Conservation (phyloP, 1,140 invertebrate species). For the Cyclina sinensis region DNA sequence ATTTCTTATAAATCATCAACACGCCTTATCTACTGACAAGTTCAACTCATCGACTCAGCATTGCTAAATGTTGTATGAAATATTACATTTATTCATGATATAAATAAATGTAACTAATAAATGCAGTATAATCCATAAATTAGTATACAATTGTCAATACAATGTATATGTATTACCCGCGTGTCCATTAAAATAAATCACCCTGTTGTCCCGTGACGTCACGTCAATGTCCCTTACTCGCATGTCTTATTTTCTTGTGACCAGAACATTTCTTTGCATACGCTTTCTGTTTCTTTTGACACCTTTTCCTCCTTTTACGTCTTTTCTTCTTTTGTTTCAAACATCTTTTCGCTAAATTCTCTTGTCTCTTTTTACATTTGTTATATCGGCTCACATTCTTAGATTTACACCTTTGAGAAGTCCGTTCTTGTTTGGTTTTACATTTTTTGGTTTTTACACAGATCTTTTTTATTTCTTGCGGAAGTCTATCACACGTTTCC, state of each 20-base stretch:
- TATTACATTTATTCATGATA: too few relatives aligned
- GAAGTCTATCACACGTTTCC: constrained; percentile 41
- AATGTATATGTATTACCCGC: constrained; percentile 39
- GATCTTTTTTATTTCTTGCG: constrained; percentile 35
- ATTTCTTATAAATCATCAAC: too few relatives aligned
- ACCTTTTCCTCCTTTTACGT: constrained; percentile 26
- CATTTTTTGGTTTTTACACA: constrained; percentile 42
- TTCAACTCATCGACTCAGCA: too few relatives aligned
- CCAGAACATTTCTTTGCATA: constrained; percentile 1
- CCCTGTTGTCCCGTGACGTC: background rate
- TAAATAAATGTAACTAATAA: too few relatives aligned
- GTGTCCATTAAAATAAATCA: constrained; percentile 35
- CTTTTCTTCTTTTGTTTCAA: constrained; percentile 20
- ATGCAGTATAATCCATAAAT: background rate
- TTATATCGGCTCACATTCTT: background rate
- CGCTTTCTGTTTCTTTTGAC: constrained; percentile 28
- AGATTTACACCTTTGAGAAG: constrained; percentile 11
- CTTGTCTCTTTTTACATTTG: constrained; percentile 49
- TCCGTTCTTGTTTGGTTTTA: constrained; percentile 36
- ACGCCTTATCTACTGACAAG: too few relatives aligned
- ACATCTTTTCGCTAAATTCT: background rate
- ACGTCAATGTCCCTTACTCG: background rate
- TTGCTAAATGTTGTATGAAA: too few relatives aligned
- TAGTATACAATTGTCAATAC: background rate
- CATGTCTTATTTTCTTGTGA: background rate